Percentiles rank a stretch among this genome's conserved stretches.
Conservation (phyloP, 1,140 invertebrate species). For the Aphis craccivora region DNA sequence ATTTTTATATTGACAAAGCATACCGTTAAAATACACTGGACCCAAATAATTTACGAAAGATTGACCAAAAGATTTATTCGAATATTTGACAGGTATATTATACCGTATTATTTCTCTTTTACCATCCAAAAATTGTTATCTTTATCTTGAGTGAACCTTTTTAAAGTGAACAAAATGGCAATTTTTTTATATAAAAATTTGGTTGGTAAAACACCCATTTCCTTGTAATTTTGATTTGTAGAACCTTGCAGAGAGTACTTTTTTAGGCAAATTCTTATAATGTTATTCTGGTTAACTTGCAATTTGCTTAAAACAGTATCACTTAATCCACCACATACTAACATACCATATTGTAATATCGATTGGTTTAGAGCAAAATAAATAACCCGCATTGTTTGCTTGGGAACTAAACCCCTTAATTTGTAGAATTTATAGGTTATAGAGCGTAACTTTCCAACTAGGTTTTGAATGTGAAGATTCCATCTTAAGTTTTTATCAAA, state of each 20-base stretch:
- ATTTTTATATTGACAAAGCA: too few relatives aligned
- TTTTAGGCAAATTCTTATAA: neutral
- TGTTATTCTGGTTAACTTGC: neutral
- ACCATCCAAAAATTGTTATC: neutral
- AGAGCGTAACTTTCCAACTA: neutral
- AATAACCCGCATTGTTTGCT: neutral
- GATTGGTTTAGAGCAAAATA: slow-evolving; percentile 5
- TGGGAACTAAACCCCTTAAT: too few relatives aligned
- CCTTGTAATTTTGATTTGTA: neutral
- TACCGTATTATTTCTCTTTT: too few relatives aligned
- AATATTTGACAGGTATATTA: too few relatives aligned
- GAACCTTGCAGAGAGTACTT: neutral
- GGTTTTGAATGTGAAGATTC: neutral
- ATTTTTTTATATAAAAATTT: neutral
- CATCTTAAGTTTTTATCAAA: neutral
- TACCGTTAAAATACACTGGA: too few relatives aligned
- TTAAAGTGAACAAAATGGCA: neutral
- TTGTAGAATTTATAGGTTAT: neutral
- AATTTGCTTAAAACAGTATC: neutral
- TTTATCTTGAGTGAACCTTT: neutral
- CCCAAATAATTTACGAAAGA: too few relatives aligned
- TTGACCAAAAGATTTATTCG: too few relatives aligned
- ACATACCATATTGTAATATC: neutral
- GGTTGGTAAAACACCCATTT: neutral
- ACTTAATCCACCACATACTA: neutral